Base-by-base conservation (phyloP, 2,888 invertebrate species). In the Heliconius ismenius region DNA sequence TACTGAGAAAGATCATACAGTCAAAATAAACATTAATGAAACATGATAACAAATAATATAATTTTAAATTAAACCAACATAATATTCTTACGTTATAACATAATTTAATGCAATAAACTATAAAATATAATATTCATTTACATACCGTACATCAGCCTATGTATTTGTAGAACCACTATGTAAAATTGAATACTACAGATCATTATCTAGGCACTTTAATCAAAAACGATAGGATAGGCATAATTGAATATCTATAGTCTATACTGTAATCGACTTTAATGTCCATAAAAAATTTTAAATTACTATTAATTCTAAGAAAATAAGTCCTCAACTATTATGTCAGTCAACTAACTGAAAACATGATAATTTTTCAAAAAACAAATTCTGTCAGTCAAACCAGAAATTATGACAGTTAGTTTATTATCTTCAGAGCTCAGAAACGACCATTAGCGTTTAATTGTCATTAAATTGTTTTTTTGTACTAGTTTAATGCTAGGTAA, bases 171-270 rank as follows among this genome's bases (percentile, higher is more conserved):
- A 70, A 70, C 32, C 70, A 58, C 70, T 70, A 70, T 58, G 70
- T 58, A 32, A 70, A 70, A 58, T 70, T 32, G 69, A 70, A 28
- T 70, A 32, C 70, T 70, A 73, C 73, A 63, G 21, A 26, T 73
- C 73, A 62, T 62, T 68, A 75, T 73, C 76, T 76, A 76, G 76
- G 76, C 76, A 76, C 76, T 76, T 76, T 70, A 70, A 70, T 70
- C 58, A 32, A 70, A 70, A 70, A 70, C 58, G 58, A 58, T 58
- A 69, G 69, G 49, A 32, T 54, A 70, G 54, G 70, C 58, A 75
- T 75, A 75, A 70, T 75, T 63, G 75, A 70, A 70, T 54, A 63
- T 68, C 75, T 76, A 76, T 73, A 62, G n/a, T 15, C 63, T 70
- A 75, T 21, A 58, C 18, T 70, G 75, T 70, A 70, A 60, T 68